Base-by-base conservation (phyloP, 2,113 vertebrate species). In the Zapornia atra region DNA sequence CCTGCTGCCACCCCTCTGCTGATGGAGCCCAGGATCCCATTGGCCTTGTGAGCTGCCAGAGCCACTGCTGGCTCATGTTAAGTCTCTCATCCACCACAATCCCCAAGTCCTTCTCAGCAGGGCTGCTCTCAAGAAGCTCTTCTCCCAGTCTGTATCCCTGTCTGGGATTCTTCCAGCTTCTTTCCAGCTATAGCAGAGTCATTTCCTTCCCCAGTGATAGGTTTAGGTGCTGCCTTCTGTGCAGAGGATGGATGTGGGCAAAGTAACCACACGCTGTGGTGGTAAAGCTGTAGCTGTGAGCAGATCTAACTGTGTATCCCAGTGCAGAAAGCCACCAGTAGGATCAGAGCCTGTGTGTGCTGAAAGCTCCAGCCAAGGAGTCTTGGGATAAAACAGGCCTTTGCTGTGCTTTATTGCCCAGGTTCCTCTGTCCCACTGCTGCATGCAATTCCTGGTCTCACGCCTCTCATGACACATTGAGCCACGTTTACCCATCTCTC, bases 111-210 rank as follows among this genome's bases (percentile, higher is more conserved):
- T n/a, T n/a, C n/a, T n/a, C n/a, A n/a, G n/a, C n/a, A n/a, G n/a
- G n/a, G n/a, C n/a, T n/a, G n/a, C n/a, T n/a, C n/a, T n/a, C n/a
- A n/a, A n/a, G n/a, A n/a, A n/a, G n/a, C n/a, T n/a, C n/a, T n/a
- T n/a, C n/a, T n/a, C n/a, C n/a, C n/a, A n/a, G n/a, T n/a, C n/a
- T n/a, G n/a, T n/a, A n/a, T n/a, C n/a, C n/a, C n/a, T n/a, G n/a
- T n/a, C n/a, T n/a, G n/a, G n/a, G n/a, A n/a, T n/a, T n/a, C n/a
- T n/a, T n/a, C n/a, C n/a, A n/a, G n/a, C n/a, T 15, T 61, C 5
- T 11, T 36, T 48, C 26, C 21, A 31, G 34, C 59, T 75, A 0
- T 9, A 59, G 50, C 5, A 8, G 7, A 31, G 17, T 2, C 2
- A 2, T 34, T 86, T 77, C 13, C 29, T 34, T 38, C 63, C 25